A percentile compares a stretch with the other conserved stretches of the same genome.
Evolutionary conservation across 2,888 invertebrate genomes (phyloP).

Genomic region (Agrochola macilenta): DNA sequence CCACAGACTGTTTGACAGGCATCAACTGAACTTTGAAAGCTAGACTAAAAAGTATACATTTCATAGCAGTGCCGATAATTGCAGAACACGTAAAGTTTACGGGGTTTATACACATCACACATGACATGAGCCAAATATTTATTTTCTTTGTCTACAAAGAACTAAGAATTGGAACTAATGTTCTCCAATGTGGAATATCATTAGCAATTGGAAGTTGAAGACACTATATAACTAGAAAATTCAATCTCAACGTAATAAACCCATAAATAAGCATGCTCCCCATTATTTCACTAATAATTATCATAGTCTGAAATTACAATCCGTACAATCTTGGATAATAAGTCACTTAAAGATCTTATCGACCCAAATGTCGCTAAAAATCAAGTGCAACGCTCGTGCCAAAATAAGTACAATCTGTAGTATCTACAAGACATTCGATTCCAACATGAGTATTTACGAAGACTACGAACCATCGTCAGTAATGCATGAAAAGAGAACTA

Average conservation of each 20-base stretch:
- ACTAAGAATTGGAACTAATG: not conserved
- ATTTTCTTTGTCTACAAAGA: slow-evolving; percentile 12
- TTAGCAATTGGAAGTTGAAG: not conserved
- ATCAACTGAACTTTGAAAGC: slow-evolving; percentile 55
- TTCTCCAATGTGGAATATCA: not conserved
- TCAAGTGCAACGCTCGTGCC: slow-evolving; percentile 25
- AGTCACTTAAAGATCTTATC: not conserved
- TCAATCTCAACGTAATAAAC: not conserved
- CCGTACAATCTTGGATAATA: not conserved
- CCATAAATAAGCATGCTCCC: not conserved
- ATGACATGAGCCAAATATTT: slow-evolving; percentile 11
- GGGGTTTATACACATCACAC: not conserved
- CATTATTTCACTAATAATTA: not conserved
- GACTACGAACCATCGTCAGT: slow-evolving; percentile 43
- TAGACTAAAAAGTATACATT: slow-evolving; percentile 46
- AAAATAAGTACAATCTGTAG: too few species aligned
- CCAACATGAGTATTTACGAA: slow-evolving; percentile 46
- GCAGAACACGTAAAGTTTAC: slow-evolving; percentile 22
- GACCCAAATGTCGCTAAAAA: slow-evolving; percentile 8
- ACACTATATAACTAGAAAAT: too few species aligned
- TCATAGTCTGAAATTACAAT: not conserved
- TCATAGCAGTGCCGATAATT: slow-evolving; percentile 41
- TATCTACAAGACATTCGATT: slow-evolving; percentile 47
- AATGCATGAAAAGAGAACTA: slow-evolving; percentile 70
- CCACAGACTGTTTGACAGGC: slow-evolving; percentile 51